Evolutionary conservation across 1,140 invertebrate genomes (phyloP), one percentile per base, ranked within the genome.

Genomic region (Leptopilina boulardi): DNA sequence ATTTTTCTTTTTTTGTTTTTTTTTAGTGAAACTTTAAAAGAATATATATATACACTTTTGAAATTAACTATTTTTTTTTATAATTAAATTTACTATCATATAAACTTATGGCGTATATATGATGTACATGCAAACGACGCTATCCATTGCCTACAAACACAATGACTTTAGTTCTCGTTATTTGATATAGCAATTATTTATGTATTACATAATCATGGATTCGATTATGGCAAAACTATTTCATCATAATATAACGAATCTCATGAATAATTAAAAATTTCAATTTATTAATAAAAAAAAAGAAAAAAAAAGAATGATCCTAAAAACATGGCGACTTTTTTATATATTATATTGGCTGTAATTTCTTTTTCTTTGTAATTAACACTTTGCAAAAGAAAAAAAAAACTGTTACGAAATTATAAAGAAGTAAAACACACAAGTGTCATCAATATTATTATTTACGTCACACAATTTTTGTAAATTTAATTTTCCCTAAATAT

Each of bases 141-240:
- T 66, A 66, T 34, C 59, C 59, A 26, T 66, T 6, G 26, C 13
- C 15, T 15, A 66, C 59, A 66, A 66, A 30, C 26, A 34, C 59
- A 30, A 66, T 66, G 59, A 30, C 26, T 66, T 66, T 66, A 30
- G 10, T 13, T 6, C 11, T 66, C 26, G 15, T 30, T 30, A 51
- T 18, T 51, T 51, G n/a, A 8, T n/a, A n/a, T 15, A 66, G 10
- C 59, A 66, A 34, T 56, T 66, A 66, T 66, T 66, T 66, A 5
- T 30, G 26, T 66, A 66, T 66, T 66, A 66, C 26, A 66, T 66
- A 66, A 66, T 66, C 59, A 66, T 30, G 15, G 26, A 66, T 66
- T 66, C 26, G 23, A 66, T n/a, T 30, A 34, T 30, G 6, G 26
- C 23, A 18, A 51, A 66, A 30, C 10, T 66, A 66, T 66, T 66